phyloP scores from a whole-genome alignment of 92 coral and sea anemone species.

The Actinostola sp. region DNA sequence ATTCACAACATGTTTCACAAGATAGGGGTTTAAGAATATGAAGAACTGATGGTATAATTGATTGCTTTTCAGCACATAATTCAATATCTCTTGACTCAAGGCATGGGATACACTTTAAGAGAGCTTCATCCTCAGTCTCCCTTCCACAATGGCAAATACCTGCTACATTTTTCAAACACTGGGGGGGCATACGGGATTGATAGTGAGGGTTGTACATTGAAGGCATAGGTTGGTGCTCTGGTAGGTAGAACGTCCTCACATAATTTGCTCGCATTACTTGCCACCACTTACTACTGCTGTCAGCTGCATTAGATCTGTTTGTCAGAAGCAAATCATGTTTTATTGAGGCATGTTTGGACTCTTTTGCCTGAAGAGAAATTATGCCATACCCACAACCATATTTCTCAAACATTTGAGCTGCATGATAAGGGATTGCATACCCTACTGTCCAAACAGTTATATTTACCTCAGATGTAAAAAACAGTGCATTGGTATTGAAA shows the following conservation, averaged over 20 bases:
- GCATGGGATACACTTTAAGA: no score
- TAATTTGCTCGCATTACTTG: conserved; percentile 52
- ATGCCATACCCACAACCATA: conserved; percentile 54
- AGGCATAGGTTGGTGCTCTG: conserved; percentile 62
- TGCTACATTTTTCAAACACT: no score
- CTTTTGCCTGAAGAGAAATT: conserved; percentile 54
- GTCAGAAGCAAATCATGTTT: conserved; percentile 43
- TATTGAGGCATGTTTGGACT: conserved; percentile 48
- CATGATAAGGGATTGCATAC: conserved; percentile 63
- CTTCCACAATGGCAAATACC: no score
- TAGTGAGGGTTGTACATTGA: conserved; percentile 33
- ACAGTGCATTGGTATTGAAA: conserved; percentile 27
- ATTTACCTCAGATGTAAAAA: conserved; percentile 31
- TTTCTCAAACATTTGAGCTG: conserved; percentile 21
- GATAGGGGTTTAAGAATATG: no score
- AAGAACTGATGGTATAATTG: no score
- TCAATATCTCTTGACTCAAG: no score
- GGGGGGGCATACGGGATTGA: conserved; percentile 41
- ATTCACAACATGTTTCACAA: no score
- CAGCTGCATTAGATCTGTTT: conserved; percentile 39
- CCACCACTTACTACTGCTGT: conserved; percentile 51
- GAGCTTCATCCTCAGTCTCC: no score
- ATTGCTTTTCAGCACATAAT: no score
- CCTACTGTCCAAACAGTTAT: conserved; percentile 51
- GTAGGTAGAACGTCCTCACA: conserved; percentile 45